Conservation (phyloP, 1,140 invertebrate genomes). For the Coenobita brevimanus region DNA sequence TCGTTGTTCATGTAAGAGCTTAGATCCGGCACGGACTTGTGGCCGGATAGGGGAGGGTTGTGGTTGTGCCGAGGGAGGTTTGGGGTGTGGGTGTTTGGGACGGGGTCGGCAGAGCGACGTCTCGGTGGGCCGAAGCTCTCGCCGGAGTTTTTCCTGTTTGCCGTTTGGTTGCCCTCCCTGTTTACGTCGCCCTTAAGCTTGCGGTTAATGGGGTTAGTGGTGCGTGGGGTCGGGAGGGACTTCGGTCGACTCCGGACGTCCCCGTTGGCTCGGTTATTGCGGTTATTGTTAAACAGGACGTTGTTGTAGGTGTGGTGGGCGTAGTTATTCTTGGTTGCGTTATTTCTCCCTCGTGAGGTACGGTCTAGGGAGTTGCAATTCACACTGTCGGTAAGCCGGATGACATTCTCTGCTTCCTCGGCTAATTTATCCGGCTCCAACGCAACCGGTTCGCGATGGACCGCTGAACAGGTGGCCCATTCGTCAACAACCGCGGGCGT, state of each 20-base stretch:
- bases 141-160: background rate
- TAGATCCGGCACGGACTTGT: slow-evolving; percentile 62
- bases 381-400: slow-evolving; percentile 80
- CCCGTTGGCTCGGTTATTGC: slow-evolving; percentile 40
- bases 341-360: slow-evolving; percentile 26
- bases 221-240: slow-evolving; percentile 73
- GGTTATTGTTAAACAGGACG: slow-evolving; percentile 46
- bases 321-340: slow-evolving; percentile 50
- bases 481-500: slow-evolving; percentile 72
- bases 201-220: slow-evolving; percentile 55
- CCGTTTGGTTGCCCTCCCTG: background rate
- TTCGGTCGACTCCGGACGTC: slow-evolving; percentile 72
- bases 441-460: slow-evolving; percentile 80
- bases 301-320: slow-evolving; percentile 54
- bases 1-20: background rate
- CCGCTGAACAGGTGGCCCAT: slow-evolving; percentile 74
- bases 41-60: background rate
- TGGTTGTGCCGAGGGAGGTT: background rate
- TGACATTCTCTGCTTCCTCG: slow-evolving; percentile 82
- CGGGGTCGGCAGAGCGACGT: slow-evolving; percentile 28
- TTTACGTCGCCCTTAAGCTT: slow-evolving; percentile 59
- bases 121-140: slow-evolving; percentile 5
- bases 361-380: slow-evolving; percentile 75
- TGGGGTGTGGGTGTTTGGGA: slow-evolving; percentile 45
- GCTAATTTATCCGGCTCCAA: slow-evolving; percentile 76